Conservation (phyloP, 2,113 vertebrate genomes). For the Rattus norvegicus region DNA sequence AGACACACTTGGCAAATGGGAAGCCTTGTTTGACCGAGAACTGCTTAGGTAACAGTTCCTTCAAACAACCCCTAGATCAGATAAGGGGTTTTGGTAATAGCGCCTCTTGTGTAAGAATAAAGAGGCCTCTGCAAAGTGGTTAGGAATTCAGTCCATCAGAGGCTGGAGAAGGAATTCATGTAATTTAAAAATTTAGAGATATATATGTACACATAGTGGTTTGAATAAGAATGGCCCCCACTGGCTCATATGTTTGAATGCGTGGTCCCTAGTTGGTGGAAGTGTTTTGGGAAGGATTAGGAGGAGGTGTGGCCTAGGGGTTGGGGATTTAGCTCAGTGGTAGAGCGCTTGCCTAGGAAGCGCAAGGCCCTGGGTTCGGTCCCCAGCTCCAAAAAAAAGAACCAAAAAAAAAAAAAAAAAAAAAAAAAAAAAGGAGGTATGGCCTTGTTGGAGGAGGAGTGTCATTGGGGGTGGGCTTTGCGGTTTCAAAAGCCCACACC, state of each 20-base stretch:
- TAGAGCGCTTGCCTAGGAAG: too few species aligned
- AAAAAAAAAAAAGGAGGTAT: too few species aligned
- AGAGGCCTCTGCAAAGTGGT: background rate
- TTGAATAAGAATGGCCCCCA: background rate
- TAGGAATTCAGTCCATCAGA: background rate
- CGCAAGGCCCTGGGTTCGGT: too few species aligned
- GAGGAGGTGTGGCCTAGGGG: background rate
- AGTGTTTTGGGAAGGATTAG: background rate
- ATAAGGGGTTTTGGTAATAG: background rate
- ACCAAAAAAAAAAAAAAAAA: too few species aligned
- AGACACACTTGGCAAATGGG: background rate
- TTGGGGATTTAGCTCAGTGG: too few species aligned
- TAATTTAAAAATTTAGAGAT: background rate
- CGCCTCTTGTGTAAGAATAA: background rate
- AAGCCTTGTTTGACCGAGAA: background rate
- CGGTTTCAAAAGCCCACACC: background rate
- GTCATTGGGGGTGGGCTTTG: background rate
- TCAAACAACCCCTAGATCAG: background rate
- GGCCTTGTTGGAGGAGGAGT: background rate
- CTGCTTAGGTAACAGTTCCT: background rate
- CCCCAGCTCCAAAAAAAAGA: too few species aligned
- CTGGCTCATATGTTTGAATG: background rate
- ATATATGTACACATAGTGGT: background rate
- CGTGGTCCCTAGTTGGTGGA: background rate
- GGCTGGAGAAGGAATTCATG: background rate